These are phyloP conservation scores for Aphelenchoides besseyi DNA, from an alignment of 1,140 invertebrate species.

Conservation along the genomic window DNA sequence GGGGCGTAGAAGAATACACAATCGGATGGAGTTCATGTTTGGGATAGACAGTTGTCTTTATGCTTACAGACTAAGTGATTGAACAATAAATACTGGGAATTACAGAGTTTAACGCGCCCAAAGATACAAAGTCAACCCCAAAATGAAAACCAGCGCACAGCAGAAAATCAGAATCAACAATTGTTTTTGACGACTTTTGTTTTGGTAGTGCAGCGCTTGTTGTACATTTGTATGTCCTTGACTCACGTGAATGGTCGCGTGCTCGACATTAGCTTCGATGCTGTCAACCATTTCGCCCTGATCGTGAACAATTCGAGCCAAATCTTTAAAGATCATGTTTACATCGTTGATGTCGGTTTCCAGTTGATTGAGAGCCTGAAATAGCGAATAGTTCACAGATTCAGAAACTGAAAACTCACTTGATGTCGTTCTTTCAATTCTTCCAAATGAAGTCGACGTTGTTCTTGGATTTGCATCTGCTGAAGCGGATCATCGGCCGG, in stretches of 20 bases:
- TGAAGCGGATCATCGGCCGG: slow-evolving; percentile 44
- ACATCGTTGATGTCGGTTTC: slow-evolving; percentile 89
- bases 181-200: slow-evolving; percentile 58
- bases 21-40: too few species aligned
- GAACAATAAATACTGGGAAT: too few species aligned
- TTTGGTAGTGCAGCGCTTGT: slow-evolving; percentile 57
- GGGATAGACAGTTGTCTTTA: too few species aligned
- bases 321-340: slow-evolving; percentile 96
- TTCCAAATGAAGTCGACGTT: slow-evolving; percentile 80
- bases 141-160: slow-evolving; percentile 40
- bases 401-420: slow-evolving; percentile 66
- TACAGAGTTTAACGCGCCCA: slow-evolving; percentile 25
- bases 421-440: slow-evolving; percentile 83
- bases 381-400: slow-evolving; percentile 19
- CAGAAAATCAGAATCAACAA: slow-evolving; percentile 52
- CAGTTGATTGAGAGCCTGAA: slow-evolving; percentile 63
- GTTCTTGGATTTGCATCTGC: slow-evolving; percentile 77
- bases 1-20: too few species aligned
- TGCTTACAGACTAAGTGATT: too few species aligned
- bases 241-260: slow-evolving; percentile 76
- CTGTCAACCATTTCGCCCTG: slow-evolving; percentile 91
- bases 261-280: slow-evolving; percentile 91
- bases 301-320: slow-evolving; percentile 90
- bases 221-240: slow-evolving; percentile 52
- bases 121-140: slow-evolving; percentile 45